Evolutionary conservation across 2,888 invertebrate species (phyloP).

Genomic region (Agrypnus murinus): DNA sequence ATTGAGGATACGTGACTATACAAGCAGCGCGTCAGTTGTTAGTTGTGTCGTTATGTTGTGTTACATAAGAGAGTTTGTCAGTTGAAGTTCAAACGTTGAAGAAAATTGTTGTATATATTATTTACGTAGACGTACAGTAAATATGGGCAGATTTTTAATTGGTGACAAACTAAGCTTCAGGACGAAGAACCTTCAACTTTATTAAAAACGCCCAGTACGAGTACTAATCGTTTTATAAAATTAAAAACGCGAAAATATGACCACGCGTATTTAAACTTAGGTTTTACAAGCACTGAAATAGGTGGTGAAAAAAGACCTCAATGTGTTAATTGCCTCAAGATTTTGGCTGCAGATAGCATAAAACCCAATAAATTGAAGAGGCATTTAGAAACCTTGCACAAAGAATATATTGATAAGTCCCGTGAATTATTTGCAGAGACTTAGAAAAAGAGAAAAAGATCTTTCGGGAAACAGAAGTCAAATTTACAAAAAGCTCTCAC

Average conservation of each 20-base stretch:
- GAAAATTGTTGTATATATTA: too few species aligned
- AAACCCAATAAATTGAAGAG: slow-evolving; percentile 42
- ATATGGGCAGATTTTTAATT: too few species aligned
- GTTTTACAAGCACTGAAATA: not conserved
- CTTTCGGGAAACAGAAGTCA: slow-evolving; percentile 30
- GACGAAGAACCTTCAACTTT: too few species aligned
- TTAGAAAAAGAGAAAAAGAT: too few species aligned
- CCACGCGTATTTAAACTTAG: too few species aligned
- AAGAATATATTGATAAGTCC: slow-evolving; percentile 28
- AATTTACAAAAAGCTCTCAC: slow-evolving; percentile 37
- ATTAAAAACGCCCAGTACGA: not conserved
- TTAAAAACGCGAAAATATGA: not conserved
- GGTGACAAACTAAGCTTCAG: too few species aligned
- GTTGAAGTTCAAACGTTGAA: too few species aligned
- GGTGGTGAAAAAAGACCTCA: slow-evolving; percentile 17
- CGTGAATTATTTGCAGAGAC: slow-evolving; percentile 30
- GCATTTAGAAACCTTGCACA: slow-evolving; percentile 36
- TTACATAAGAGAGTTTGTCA: too few species aligned
- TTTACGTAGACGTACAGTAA: too few species aligned
- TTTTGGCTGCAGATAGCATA: slow-evolving; percentile 17
- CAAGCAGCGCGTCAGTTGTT: not conserved
- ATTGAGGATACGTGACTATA: not conserved
- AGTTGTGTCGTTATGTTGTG: not conserved
- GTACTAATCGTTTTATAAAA: not conserved
- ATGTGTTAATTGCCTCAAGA: slow-evolving; percentile 10